Evolutionary conservation across 2,797 vertebrate species (phyloP).

Genomic region (Micromesistius poutassou): DNA sequence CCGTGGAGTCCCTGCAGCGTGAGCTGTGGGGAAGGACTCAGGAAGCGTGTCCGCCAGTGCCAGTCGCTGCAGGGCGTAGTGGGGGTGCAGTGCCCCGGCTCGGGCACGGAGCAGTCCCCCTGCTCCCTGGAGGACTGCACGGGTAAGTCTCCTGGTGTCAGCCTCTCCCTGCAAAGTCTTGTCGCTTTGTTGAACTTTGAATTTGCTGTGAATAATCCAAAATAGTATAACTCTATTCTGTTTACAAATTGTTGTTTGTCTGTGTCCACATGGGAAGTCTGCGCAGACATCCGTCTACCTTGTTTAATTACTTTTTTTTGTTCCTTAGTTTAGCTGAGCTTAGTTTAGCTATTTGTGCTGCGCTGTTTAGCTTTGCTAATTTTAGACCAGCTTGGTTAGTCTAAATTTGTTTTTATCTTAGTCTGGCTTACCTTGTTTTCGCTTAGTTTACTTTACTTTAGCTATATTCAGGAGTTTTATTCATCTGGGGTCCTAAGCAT

Average conservation of each 20-base stretch:
- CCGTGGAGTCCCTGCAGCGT: conserved; percentile 90
- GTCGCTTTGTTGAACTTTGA: not conserved
- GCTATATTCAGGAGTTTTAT: not conserved
- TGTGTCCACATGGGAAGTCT: not conserved
- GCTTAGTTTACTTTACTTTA: not conserved
- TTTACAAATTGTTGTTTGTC: not conserved
- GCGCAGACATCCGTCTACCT: not conserved
- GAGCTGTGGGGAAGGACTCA: conserved; percentile 87
- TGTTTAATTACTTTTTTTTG: not conserved
- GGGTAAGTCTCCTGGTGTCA: conserved; percentile 63
- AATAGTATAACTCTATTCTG: not conserved
- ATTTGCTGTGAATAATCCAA: not conserved
- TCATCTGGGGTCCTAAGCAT: not conserved
- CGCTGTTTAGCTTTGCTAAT: too few species aligned
- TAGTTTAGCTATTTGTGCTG: not conserved
- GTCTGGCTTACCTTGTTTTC: not conserved
- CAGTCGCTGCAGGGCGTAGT: conserved; percentile 72
- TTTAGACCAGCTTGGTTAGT: too few species aligned
- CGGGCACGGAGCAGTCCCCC: conserved; percentile 78
- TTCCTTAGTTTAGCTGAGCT: not conserved
- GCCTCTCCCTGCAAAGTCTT: not conserved
- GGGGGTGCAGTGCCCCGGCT: conserved; percentile 76
- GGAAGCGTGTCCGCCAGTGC: conserved; percentile 85
- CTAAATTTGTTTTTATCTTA: not conserved
- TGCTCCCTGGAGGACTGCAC: conserved; percentile 91